Base-by-base conservation (phyloP, 2,113 vertebrate genomes). In the Eptesicus fuscus region DNA sequence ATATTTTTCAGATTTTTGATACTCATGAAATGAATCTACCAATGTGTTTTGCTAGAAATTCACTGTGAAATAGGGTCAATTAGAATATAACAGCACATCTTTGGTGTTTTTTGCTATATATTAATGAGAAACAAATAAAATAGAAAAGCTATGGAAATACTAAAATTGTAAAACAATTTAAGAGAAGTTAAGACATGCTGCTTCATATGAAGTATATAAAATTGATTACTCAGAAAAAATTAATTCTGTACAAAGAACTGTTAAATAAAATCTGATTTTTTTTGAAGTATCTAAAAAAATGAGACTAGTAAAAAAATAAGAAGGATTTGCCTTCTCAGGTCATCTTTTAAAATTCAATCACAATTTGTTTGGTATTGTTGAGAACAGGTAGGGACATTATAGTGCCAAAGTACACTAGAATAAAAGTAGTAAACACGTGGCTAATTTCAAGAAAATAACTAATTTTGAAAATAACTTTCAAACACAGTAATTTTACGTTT, bases 1-100 rank as follows among this genome's bases (percentile, higher is more conserved):
- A 20, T 87, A 92, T 97, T 97, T 98, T 89, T 91, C 95, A 96
- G 95, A 97, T 97, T 95, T 97, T 87, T 96, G 78, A 93, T 76
- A 95, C 61, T 51, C 53, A 92, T 96, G 47, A 95, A 96, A 96
- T 96, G 95, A 92, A 97, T 95, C 76, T 95, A 93, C 18, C 47
- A 70, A 90, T 95, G 83, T 23, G 18, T 37, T 69, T 97, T 84
- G 90, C 70, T 59, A 95, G 47, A 63, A 25, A n/a, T 95, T 92
- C 92, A 42, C 23, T 91, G 9, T 86, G 42, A 98, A 95, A 44
- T 12, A 96, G 42, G 42, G 95, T 67, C 53, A 94, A 44, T 37
- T 40, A 84, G 53, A 96, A 88, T 80, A 90, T 20, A 93, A 37
- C 7, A 87, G 28, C 9, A 93, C 53, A 30, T 69, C 51, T 25